These are phyloP conservation scores for Platysternon megacephalum DNA, from an alignment of 2,113 vertebrate species.

Conservation along the genomic window DNA sequence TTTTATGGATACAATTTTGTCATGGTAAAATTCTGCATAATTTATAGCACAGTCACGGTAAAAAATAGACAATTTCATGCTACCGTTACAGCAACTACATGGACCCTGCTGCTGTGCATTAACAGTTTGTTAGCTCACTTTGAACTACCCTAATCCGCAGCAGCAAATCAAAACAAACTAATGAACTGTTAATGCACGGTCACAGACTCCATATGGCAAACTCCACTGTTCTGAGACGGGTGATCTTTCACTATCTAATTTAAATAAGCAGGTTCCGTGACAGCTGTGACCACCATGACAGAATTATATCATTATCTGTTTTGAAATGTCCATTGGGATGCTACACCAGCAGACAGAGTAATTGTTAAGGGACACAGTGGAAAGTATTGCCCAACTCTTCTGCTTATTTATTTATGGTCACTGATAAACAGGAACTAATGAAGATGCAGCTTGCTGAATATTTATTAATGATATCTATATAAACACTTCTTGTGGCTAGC, in stretches of 20 bases:
- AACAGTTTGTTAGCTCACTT: not conserved
- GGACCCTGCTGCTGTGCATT: not conserved
- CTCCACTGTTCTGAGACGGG: not conserved
- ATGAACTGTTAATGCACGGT: not conserved
- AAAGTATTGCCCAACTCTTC: not conserved
- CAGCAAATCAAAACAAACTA: not conserved
- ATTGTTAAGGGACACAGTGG: not conserved
- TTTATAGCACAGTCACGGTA: not conserved
- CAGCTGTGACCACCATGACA: not conserved
- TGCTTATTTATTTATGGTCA: not conserved
- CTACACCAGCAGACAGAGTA: constrained; percentile 36
- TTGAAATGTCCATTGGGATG: not conserved
- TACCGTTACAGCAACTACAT: not conserved
- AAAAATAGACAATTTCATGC: not conserved
- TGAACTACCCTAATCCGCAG: not conserved
- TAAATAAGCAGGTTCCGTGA: not conserved
- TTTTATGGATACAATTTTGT: not conserved
- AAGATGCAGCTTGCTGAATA: not conserved
- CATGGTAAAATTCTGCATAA: not conserved
- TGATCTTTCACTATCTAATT: not conserved
- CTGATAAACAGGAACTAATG: not conserved
- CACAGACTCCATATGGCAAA: not conserved
- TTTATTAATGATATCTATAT: not conserved
- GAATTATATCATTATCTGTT: not conserved
- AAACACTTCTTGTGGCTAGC: not conserved